Evolutionary conservation across 2,888 invertebrate genomes (phyloP).

Genomic region (Anthoptus insignis): DNA sequence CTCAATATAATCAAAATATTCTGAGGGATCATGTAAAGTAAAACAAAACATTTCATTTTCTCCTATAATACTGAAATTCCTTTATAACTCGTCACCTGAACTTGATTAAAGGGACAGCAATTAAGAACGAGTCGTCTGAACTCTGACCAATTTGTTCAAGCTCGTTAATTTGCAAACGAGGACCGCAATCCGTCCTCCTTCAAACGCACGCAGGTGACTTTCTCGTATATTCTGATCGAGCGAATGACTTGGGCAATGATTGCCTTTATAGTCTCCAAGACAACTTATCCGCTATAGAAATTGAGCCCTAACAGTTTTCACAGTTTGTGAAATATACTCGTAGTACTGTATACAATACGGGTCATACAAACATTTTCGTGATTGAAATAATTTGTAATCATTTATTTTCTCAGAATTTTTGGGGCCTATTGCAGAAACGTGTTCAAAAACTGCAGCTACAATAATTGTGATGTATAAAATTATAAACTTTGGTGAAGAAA

Average conservation of each 20-base stretch:
- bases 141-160: slow-evolving; percentile 4
- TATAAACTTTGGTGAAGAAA: too few relatives aligned
- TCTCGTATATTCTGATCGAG: background rate
- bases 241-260: background rate
- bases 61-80: background rate
- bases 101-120: slow-evolving; percentile 7
- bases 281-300: background rate
- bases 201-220: background rate
- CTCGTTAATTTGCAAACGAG: background rate
- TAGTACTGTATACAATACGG: too few relatives aligned
- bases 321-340: too few relatives aligned
- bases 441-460: too few relatives aligned
- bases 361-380: too few relatives aligned
- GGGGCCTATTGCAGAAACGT: too few relatives aligned
- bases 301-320: background rate
- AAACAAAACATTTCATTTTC: background rate
- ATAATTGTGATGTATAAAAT: too few relatives aligned
- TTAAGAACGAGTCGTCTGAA: background rate
- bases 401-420: too few relatives aligned
- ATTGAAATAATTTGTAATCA: too few relatives aligned
- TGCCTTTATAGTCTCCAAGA: background rate
- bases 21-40: too few relatives aligned
- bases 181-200: slow-evolving; percentile 1
- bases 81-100: slow-evolving; percentile 6
- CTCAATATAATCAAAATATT: too few relatives aligned